Evolutionary conservation across 1,140 invertebrate genomes (phyloP).

Genomic region (Drosophila sp.): DNA sequence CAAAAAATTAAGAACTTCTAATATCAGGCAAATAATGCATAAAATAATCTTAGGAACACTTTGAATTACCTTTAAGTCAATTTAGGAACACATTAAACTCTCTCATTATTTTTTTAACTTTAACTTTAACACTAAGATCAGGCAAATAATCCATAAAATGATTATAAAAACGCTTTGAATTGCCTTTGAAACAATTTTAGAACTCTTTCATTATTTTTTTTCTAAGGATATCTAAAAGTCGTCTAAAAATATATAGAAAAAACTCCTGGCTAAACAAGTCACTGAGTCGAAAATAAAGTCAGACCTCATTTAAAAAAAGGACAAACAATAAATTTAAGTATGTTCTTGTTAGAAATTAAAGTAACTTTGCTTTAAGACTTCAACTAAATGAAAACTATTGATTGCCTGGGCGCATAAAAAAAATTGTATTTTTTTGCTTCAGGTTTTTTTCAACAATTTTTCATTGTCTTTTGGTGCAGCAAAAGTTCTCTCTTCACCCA

Average conservation of each 20-base stretch:
- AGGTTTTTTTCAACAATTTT: neutral
- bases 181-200: too few relatives aligned
- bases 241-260: neutral
- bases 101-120: too few relatives aligned
- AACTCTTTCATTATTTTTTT: too few relatives aligned
- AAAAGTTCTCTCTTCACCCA: constrained; percentile 15
- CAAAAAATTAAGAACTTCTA: neutral
- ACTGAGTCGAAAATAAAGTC: neutral
- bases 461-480: constrained; percentile 3
- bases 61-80: too few relatives aligned
- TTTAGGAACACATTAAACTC: too few relatives aligned
- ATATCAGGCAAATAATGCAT: too few relatives aligned
- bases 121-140: too few relatives aligned
- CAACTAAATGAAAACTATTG: neutral
- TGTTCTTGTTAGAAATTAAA: neutral
- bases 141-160: too few relatives aligned
- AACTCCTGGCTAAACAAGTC: neutral
- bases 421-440: neutral
- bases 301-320: neutral
- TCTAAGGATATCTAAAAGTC: neutral
- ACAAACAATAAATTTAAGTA: neutral
- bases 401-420: neutral
- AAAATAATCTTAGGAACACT: too few relatives aligned
- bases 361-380: neutral
- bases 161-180: too few relatives aligned